phyloP scores from a whole-genome alignment of 2,797 vertebrate species.

The Buphagus erythrorhynchus region DNA sequence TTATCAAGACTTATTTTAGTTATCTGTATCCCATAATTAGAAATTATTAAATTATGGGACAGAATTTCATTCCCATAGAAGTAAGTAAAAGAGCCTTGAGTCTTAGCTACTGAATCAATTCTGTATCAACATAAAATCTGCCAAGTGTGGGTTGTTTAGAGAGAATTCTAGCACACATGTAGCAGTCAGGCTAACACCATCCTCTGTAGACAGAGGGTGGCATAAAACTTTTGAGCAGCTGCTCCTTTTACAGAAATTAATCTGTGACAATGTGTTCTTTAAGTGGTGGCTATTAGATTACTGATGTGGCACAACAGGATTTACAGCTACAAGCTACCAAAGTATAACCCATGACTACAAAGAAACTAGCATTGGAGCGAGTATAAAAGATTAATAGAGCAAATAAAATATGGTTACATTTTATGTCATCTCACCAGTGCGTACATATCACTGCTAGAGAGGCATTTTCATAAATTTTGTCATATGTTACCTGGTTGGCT shows the following conservation, averaged over 20 bases:
- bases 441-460: not conserved
- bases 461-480: not conserved
- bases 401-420: not conserved
- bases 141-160: slow-evolving; percentile 45
- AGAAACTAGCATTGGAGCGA: not conserved
- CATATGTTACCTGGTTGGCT: not conserved
- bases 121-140: slow-evolving; percentile 37
- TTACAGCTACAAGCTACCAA: not conserved
- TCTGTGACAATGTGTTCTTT: not conserved
- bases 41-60: not conserved
- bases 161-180: slow-evolving; percentile 33
- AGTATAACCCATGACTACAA: not conserved
- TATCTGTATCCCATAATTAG: not conserved
- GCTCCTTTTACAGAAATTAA: not conserved
- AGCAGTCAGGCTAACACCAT: slow-evolving; percentile 37
- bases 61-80: not conserved
- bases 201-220: slow-evolving; percentile 1
- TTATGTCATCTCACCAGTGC: not conserved
- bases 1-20: not conserved
- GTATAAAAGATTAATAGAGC: not conserved
- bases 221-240: slow-evolving; percentile 15
- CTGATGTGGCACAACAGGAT: not conserved
- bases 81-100: not conserved
- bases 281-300: not conserved
- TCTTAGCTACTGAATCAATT: not conserved